Evolutionary conservation across 1,140 invertebrate species (phyloP).

Genomic region (Zaprionus vittiger): DNA sequence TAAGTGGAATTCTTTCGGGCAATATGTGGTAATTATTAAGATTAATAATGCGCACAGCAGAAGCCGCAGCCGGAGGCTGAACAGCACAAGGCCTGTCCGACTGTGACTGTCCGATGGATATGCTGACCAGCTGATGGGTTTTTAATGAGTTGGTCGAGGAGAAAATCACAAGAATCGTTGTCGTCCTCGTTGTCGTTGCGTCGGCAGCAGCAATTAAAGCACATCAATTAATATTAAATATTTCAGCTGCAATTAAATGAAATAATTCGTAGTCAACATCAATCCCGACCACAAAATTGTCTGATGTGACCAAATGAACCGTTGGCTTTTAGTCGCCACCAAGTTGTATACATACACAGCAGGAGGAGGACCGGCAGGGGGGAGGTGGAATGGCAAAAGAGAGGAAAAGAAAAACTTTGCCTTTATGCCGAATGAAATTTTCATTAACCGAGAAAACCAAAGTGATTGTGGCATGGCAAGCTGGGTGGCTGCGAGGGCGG

Average conservation of each 20-base stretch:
- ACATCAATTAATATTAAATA: conserved; percentile 83
- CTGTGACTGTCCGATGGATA: conserved; percentile 1
- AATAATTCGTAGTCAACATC: conserved; percentile 63
- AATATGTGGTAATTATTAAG: conserved; percentile 74
- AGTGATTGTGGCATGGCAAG: conserved; percentile 62
- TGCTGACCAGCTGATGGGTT: conserved; percentile 61
- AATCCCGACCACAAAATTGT: conserved; percentile 51
- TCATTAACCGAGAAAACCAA: conserved; percentile 77
- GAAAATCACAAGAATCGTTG: conserved; percentile 7
- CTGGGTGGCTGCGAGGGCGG: neutral
- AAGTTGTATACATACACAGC: conserved; percentile 24
- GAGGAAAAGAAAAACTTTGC: conserved; percentile 57
- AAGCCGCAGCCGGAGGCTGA: neutral
- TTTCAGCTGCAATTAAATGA: conserved; percentile 78
- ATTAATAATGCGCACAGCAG: conserved; percentile 66
- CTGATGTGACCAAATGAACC: conserved; percentile 26
- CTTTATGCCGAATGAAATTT: conserved; percentile 66
- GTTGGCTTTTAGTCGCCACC: conserved; percentile 31
- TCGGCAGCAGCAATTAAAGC: conserved; percentile 67
- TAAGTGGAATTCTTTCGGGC: conserved; percentile 60
- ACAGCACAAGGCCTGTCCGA: neutral
- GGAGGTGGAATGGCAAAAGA: conserved; percentile 6
- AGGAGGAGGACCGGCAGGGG: neutral
- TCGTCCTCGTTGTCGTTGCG: neutral
- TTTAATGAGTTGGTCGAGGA: conserved; percentile 70